Evolutionary conservation across 2,113 vertebrate species (phyloP).

Genomic region (Narcine bancroftii): DNA sequence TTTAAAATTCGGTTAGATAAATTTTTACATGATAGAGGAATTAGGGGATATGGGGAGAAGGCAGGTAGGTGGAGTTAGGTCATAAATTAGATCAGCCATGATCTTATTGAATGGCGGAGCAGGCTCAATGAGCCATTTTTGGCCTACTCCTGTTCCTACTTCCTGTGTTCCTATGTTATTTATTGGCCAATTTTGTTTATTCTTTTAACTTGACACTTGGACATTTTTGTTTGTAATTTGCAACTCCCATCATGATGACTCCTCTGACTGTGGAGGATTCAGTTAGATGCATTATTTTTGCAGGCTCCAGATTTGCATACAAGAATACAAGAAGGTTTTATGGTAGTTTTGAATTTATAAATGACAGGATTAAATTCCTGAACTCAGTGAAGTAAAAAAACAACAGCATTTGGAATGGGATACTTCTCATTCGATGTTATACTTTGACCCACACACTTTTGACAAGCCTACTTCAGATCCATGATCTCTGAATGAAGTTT

Average conservation of each 20-base stretch:
- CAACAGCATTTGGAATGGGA: neutral
- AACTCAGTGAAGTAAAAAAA: neutral
- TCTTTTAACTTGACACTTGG: neutral
- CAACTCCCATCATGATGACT: neutral
- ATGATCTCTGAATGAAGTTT: slow-evolving; percentile 1
- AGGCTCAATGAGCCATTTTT: no score
- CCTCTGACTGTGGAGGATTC: neutral
- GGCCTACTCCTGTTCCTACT: no score
- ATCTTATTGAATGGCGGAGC: no score
- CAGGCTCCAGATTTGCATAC: neutral
- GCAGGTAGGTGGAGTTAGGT: no score
- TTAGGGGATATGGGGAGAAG: no score
- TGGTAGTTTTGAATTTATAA: neutral
- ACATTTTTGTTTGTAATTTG: neutral
- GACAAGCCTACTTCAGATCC: neutral
- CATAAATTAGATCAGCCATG: no score
- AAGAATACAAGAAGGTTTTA: slow-evolving; percentile 1
- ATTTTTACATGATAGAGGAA: no score
- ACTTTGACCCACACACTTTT: neutral
- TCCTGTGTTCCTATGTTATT: no score
- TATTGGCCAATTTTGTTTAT: neutral
- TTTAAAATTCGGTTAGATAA: no score
- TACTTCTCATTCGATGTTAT: neutral
- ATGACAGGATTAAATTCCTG: neutral
- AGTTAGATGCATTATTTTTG: neutral